A percentile compares a stretch with the other conserved stretches of the same genome.
These are phyloP conservation scores for Anoura caudifer DNA, from an alignment of 2,113 vertebrate species.

Conservation along the genomic window DNA sequence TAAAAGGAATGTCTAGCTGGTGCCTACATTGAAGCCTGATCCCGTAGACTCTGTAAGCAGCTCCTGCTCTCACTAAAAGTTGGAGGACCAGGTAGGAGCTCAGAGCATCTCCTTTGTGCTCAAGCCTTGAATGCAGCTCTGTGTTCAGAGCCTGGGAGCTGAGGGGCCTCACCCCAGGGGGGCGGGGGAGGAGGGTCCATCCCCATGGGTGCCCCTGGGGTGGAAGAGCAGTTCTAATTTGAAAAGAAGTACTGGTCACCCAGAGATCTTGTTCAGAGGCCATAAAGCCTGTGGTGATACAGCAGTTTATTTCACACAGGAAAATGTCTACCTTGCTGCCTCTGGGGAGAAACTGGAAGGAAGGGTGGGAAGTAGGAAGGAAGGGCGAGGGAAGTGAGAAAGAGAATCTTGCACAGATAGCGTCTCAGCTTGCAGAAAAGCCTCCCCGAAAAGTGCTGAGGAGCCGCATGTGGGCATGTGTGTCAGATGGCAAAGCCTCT, in stretches of 20 bases:
- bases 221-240: neutral
- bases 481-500: neutral
- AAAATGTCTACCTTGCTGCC: neutral
- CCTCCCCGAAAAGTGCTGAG: neutral
- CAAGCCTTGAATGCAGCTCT: neutral
- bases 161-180: too few relatives aligned
- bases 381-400: neutral
- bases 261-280: neutral
- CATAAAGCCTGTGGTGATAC: neutral
- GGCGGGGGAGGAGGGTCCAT: fast-evolving
- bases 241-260: neutral
- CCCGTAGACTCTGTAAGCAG: neutral
- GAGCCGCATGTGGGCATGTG: neutral
- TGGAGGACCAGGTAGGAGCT: neutral
- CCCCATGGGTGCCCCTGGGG: neutral
- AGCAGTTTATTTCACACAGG: neutral
- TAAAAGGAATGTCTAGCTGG: neutral
- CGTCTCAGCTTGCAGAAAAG: neutral
- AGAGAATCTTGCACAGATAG: fast-evolving
- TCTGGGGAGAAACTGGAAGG: neutral
- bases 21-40: neutral
- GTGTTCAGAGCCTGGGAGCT: neutral
- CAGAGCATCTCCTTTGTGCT: neutral
- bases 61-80: neutral
- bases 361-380: neutral